A percentile compares a stretch with the other conserved stretches of the same genome.
Conservation (phyloP, 2,113 vertebrate species). For the Crocuta crocuta region DNA sequence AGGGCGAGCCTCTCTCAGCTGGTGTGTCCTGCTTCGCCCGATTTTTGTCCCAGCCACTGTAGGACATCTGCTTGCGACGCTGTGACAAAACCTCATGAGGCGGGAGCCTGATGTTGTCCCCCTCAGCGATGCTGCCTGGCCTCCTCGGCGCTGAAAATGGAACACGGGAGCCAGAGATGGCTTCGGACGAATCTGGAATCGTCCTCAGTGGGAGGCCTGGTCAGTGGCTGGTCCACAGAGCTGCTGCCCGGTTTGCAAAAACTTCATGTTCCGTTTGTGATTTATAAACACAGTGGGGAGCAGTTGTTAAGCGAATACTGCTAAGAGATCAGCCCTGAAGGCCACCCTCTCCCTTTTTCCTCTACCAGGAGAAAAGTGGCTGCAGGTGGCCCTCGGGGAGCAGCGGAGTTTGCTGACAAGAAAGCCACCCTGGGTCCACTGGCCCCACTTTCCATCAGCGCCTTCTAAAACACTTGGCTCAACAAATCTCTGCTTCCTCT, state of each 20-base stretch:
- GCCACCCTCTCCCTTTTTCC: not conserved
- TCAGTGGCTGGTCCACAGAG: not conserved
- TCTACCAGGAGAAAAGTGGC: not conserved
- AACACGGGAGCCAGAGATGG: not conserved
- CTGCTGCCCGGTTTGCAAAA: not conserved
- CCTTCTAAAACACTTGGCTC: not conserved
- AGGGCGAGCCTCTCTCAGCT: not conserved
- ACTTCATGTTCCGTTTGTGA: not conserved
- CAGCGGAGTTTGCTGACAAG: not conserved
- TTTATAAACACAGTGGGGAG: constrained; percentile 36
- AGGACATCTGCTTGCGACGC: constrained; percentile 61
- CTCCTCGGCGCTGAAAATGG: not conserved
- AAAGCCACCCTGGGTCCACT: not conserved
- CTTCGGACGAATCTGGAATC: not conserved
- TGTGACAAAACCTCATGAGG: constrained; percentile 45
- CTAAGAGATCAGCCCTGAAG: not conserved
- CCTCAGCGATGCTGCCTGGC: not conserved
- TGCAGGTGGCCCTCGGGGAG: not conserved
- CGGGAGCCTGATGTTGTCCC: not conserved
- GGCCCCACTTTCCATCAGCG: not conserved
- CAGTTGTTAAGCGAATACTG: not conserved
- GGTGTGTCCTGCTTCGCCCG: not conserved
- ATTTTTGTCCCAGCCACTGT: not conserved
- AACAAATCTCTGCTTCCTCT: not conserved
- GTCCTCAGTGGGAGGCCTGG: not conserved